A percentile compares a stretch with the other conserved stretches of the same genome.
Conservation (phyloP, 2,888 invertebrate species). For the Leptopilina myrica region DNA sequence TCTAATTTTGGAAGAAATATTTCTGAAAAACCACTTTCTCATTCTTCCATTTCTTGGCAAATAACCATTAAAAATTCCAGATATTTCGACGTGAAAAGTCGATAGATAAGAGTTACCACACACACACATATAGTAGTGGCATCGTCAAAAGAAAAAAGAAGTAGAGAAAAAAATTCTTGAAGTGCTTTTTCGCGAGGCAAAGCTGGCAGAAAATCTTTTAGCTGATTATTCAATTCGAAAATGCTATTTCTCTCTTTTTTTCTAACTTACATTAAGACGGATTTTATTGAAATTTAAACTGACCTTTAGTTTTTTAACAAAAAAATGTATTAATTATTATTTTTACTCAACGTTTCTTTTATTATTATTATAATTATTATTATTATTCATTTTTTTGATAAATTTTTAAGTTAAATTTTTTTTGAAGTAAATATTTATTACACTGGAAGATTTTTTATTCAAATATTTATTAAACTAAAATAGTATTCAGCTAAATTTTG, state of each 20-base stretch:
- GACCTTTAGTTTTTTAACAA: no score
- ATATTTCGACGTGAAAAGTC: constrained; percentile 1
- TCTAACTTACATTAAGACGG: no score
- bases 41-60: not conserved
- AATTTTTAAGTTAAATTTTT: no score
- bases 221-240: constrained; percentile 20
- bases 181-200: constrained; percentile 11
- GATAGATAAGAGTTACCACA: constrained; percentile 19
- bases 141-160: not conserved
- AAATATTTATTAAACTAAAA: no score
- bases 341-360: no score
- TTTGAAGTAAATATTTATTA: no score
- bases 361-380: no score
- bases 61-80: constrained; percentile 31
- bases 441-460: no score
- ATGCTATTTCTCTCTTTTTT: not conserved
- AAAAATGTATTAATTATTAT: no score
- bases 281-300: no score
- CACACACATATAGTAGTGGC: not conserved
- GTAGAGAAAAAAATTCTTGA: not conserved
- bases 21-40: not conserved
- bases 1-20: not conserved
- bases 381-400: no score
- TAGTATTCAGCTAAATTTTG: no score
- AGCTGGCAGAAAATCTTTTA: constrained; percentile 25